A percentile compares a stretch with the other conserved stretches of the same genome.
Conservation (phyloP, 2,888 invertebrate species). For the Candidula unifasciata region DNA sequence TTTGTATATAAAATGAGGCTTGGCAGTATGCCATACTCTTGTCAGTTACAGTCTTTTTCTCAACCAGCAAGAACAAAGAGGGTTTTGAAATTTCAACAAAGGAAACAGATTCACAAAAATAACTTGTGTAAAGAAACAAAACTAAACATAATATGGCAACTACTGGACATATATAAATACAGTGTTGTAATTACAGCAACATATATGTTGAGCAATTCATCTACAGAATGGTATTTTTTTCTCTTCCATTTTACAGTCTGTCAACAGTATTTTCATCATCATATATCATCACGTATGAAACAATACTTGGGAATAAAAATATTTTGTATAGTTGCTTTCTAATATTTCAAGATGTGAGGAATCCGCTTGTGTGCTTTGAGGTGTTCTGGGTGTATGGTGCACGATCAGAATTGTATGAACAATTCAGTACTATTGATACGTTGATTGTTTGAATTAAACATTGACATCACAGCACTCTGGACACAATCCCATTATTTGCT, state of each 20-base stretch:
- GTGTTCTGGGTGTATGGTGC: too few species aligned
- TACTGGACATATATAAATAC: not conserved
- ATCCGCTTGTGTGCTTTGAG: too few species aligned
- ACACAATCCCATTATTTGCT: too few species aligned
- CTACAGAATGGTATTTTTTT: not conserved
- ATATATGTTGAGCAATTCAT: not conserved
- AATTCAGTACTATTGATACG: too few species aligned
- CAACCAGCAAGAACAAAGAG: conserved; percentile 50
- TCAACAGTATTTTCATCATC: too few species aligned
- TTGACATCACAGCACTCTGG: too few species aligned
- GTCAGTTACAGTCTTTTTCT: conserved; percentile 38
- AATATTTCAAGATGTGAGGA: too few species aligned
- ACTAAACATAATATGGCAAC: not conserved
- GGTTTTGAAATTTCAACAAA: conserved; percentile 29
- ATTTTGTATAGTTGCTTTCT: too few species aligned
- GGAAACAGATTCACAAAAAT: not conserved
- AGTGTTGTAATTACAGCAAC: not conserved
- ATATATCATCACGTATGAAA: too few species aligned
- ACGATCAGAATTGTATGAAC: too few species aligned
- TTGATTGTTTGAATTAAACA: too few species aligned
- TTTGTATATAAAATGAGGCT: conserved; percentile 11
- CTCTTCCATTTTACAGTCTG: not conserved
- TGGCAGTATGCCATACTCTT: conserved; percentile 47
- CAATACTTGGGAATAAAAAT: too few species aligned
- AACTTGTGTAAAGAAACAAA: not conserved